Evolutionary conservation across 2,888 invertebrate species (phyloP).

Genomic region (Sericinus montela): DNA sequence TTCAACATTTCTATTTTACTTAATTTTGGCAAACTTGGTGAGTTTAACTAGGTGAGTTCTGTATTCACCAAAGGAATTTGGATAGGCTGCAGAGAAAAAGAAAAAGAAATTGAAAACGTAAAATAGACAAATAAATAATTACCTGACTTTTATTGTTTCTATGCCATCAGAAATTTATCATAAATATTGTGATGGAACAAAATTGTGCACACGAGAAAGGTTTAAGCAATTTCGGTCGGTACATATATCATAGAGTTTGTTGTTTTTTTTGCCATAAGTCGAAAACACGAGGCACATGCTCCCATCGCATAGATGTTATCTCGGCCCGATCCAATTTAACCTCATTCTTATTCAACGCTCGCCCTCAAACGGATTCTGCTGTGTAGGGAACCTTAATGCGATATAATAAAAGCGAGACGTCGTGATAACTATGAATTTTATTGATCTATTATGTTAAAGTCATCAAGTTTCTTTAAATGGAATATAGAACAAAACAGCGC

Average conservation of each 20-base stretch:
- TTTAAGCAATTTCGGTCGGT: neutral
- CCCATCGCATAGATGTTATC: constrained; percentile 50
- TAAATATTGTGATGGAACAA: too few species aligned
- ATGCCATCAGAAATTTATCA: too few species aligned
- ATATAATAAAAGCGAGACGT: constrained; percentile 16
- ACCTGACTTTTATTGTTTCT: too few species aligned
- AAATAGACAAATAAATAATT: too few species aligned
- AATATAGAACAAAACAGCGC: too few species aligned
- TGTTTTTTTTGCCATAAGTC: constrained; percentile 24
- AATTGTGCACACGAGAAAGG: neutral
- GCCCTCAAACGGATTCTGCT: constrained; percentile 55
- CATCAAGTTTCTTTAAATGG: neutral
- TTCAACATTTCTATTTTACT: too few species aligned
- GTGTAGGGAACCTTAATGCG: constrained; percentile 26
- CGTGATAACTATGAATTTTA: constrained; percentile 16
- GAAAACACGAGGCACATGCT: constrained; percentile 28
- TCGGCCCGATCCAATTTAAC: constrained; percentile 63
- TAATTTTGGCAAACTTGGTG: too few species aligned
- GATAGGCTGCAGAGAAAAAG: too few species aligned
- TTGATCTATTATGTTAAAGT: constrained; percentile 6
- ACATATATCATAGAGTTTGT: constrained; percentile 10
- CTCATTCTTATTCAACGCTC: constrained; percentile 72
- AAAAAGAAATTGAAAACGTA: too few species aligned
- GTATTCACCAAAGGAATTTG: too few species aligned
- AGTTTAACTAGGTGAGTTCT: too few species aligned